Evolutionary conservation across 1,140 invertebrate genomes (phyloP).

Genomic region (Mylabris phalerata): DNA sequence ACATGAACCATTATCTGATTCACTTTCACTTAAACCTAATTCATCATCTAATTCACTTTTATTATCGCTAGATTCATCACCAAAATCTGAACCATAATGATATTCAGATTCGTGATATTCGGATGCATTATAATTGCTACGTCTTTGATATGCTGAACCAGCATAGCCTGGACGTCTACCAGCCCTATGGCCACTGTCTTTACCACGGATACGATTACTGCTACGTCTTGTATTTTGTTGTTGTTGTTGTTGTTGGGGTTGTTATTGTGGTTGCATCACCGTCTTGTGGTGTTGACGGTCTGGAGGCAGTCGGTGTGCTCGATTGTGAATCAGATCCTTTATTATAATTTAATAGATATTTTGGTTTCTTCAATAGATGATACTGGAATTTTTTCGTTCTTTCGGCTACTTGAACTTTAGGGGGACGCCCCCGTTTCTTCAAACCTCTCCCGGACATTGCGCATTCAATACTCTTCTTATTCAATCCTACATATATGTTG

Average conservation of each 20-base stretch:
- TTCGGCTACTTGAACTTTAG: constrained; percentile 78
- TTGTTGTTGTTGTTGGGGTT: neutral
- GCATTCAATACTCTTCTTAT: neutral
- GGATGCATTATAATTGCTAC: constrained; percentile 65
- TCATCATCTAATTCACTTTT: constrained; percentile 72
- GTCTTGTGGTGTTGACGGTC: constrained; percentile 65
- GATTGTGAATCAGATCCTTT: constrained; percentile 61
- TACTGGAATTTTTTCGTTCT: constrained; percentile 77
- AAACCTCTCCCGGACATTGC: constrained; percentile 76
- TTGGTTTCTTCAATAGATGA: constrained; percentile 85
- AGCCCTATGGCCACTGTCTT: constrained; percentile 46
- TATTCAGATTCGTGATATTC: constrained; percentile 79
- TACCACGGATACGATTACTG: constrained; percentile 49
- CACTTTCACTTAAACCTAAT: constrained; percentile 55
- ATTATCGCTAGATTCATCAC: constrained; percentile 71
- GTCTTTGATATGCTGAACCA: constrained; percentile 50
- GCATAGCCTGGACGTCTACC: constrained; percentile 55
- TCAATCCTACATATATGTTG: too few relatives aligned
- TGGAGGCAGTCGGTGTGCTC: constrained; percentile 69
- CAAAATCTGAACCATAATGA: constrained; percentile 85
- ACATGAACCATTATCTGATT: constrained; percentile 50
- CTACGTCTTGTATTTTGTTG: constrained; percentile 47
- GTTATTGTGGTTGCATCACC: constrained; percentile 47
- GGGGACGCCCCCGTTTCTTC: constrained; percentile 80
- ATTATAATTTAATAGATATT: constrained; percentile 70